Evolutionary conservation across 2,888 invertebrate species (phyloP), one percentile per base, ranked within the genome.

Genomic region (Drosophila buzzatii): DNA sequence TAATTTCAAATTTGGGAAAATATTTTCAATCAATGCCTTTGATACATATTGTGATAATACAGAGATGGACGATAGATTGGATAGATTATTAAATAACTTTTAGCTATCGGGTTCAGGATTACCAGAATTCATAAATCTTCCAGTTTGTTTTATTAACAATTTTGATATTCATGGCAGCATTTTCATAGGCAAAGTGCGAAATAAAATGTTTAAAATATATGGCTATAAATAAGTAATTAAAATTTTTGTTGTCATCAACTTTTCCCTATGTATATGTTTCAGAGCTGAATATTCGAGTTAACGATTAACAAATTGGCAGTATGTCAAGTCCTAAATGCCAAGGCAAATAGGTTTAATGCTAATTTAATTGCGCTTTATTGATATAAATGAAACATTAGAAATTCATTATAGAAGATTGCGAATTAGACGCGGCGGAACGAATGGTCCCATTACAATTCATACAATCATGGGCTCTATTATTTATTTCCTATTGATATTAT

Each of bases 291-390:
- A 76, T 76, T 79, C 56, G 27, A 67, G 67, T 66, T 69, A 73
- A 76, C 79, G 68, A 51, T 57, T 53, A 61, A 45, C 52, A 18
- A 71, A 65, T 75, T 60, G 55, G 44, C 45, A 42, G 10, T 18
- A 78, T 70, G 23, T 45, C 64, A 69, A 69, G 63, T 62, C 39
- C 18, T 3, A 56, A 23, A 56, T 42, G 39, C 9, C 68, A 57
- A 8, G 66, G 49, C 61, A 73, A 89, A 85, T 81, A 65, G 66
- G 61, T 76, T 90, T 85, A 91, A 90, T 89, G 90, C 82, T 90
- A 85, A 89, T 92, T 92, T 92, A 89, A 92, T 90, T 90, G 90
- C 78, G 70, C 88, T 83, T 92, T 92, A 92, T 92, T 90, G 90
- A 87, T 89, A 89, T 91, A 91, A 92, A 87, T 85, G 88, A 76